These are phyloP conservation scores for Diglossa cyanea DNA, from an alignment of 2,797 vertebrate genomes.

Conservation along the genomic window DNA sequence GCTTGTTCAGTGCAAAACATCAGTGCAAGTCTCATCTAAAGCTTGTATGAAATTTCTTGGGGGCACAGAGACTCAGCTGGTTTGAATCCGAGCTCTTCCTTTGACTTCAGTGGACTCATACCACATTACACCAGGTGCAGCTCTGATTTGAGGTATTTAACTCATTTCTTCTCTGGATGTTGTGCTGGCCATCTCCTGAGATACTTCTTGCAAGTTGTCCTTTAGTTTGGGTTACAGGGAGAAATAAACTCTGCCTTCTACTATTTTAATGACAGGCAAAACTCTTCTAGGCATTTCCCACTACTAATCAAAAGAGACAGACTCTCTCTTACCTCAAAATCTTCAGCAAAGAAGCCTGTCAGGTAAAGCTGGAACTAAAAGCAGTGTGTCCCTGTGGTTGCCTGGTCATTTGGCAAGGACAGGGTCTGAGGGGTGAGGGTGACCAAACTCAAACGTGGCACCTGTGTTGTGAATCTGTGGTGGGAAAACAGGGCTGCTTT, in stretches of 20 bases:
- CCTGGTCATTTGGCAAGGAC: not conserved
- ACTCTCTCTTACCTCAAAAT: not conserved
- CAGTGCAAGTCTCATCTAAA: not conserved
- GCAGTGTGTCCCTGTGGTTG: too few relatives aligned
- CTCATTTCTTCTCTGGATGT: not conserved
- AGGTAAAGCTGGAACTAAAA: not conserved
- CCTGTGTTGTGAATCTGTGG: not conserved
- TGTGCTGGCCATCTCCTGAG: not conserved
- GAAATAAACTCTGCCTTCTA: not conserved
- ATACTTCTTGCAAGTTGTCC: not conserved
- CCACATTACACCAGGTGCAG: not conserved
- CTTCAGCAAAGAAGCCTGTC: not conserved
- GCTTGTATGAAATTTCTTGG: not conserved
- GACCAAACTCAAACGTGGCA: accelerated
- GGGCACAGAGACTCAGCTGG: not conserved
- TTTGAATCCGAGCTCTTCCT: not conserved
- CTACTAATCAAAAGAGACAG: not conserved
- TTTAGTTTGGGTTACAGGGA: not conserved
- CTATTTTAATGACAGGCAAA: not conserved
- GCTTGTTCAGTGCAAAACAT: not conserved
- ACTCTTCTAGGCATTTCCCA: not conserved
- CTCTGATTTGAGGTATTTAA: not conserved
- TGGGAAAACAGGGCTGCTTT: not conserved
- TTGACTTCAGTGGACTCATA: not conserved
- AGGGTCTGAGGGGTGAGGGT: not conserved